Base-by-base conservation (phyloP, 2,888 invertebrate species). In the Caenorhabditis sp. region DNA sequence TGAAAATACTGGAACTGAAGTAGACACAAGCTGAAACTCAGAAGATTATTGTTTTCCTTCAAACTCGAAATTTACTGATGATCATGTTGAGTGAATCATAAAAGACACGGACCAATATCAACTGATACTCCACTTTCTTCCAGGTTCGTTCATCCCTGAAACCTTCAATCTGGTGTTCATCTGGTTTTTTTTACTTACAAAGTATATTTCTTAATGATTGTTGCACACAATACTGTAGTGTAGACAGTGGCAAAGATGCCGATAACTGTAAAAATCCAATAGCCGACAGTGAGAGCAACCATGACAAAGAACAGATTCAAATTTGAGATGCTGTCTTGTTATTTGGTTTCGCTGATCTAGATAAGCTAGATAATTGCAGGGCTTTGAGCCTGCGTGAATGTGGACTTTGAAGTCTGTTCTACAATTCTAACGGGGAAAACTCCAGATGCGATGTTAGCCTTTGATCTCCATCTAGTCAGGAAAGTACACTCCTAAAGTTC, bases 121-220 rank as follows among this genome's bases (percentile, higher is more conserved):
- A 16, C 26, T 75, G 75, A 19, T 66, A 75, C n/a, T 75, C 66
- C 5, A 74, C 0, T n/a, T 74, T 73, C 19, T 64, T 41, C 74
- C 64, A 74, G 0, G 31, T 63, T 19, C 26, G 56, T 0, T 35
- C 28, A 16, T 56, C 41, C n/a, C 75, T 74, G 73, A 12, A 41
- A 38, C 3, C 38, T 31, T 51, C 22, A 1, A 51, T 44, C 10
- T 4, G 1, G 12, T 24, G 22, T 38, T 12, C n/a, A n/a, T n/a
- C 19, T n/a, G 22, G 22, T 12, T 7, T 35, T 51, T 10, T 14
- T 24, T 1, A 59, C 61, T 61, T 24, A 72, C 61, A 72, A n/a
- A 1, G 35, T 16, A 31, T 61, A 72, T 10, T 54, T 38, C 7
- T 51, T 51, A n/a, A 64, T 41, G 7, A 74, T 74, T 26, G 31